These are phyloP conservation scores for Pseudorectes ferrugineus DNA, from an alignment of 2,113 vertebrate species.

Conservation along the genomic window DNA sequence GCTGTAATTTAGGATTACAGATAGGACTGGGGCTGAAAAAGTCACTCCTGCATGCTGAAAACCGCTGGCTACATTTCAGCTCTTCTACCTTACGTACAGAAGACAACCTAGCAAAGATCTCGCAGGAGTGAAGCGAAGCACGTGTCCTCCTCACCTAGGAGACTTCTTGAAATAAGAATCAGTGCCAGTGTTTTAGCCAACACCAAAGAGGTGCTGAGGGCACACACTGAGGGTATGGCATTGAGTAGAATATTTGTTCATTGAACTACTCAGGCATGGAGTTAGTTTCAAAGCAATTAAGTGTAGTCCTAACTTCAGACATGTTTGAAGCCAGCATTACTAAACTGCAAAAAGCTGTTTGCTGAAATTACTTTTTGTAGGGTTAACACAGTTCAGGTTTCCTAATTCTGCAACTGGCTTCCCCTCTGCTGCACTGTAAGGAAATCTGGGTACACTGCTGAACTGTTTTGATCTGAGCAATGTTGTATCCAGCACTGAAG, in stretches of 20 bases:
- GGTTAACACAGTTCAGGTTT: neutral
- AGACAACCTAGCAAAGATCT: neutral
- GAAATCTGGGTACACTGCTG: neutral
- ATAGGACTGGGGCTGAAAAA: neutral
- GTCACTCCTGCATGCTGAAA: neutral
- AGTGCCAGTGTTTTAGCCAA: neutral
- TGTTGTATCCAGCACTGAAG: neutral
- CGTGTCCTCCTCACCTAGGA: neutral
- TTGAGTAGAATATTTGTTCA: neutral
- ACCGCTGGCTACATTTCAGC: neutral
- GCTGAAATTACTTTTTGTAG: neutral
- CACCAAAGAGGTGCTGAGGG: neutral
- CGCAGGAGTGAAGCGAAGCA: neutral
- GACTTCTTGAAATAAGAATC: neutral
- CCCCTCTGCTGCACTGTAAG: neutral
- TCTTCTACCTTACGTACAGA: fast-evolving
- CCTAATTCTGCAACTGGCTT: neutral
- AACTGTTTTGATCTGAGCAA: neutral
- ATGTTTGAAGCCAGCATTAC: neutral
- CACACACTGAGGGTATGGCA: neutral
- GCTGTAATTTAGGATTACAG: neutral
- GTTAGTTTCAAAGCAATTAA: neutral
- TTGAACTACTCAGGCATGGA: neutral
- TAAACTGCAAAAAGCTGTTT: neutral
- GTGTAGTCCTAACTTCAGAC: neutral